Conservation (phyloP, 1,140 invertebrate species). For the Drosophila novamexicana region DNA sequence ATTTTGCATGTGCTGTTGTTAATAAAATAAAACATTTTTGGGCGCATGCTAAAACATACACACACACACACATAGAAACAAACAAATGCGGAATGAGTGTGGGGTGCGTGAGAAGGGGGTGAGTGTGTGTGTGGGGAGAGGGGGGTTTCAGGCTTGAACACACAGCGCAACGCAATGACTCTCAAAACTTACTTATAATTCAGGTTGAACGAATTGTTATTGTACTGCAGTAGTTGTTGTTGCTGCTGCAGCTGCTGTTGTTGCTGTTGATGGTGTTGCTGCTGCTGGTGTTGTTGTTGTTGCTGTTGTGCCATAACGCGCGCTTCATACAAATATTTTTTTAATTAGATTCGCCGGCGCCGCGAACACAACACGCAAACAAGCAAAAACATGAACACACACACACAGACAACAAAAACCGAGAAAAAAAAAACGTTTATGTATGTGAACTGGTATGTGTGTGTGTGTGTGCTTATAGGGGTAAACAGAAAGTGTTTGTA, state of each 20-base stretch:
- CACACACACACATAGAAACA: constrained; percentile 21
- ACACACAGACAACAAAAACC: constrained; percentile 19
- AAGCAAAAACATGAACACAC: constrained; percentile 14
- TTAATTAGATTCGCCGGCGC: constrained; percentile 56
- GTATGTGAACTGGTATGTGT: background rate
- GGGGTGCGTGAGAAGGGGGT: background rate
- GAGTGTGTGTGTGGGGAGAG: background rate
- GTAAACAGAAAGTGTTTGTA: constrained; percentile 25
- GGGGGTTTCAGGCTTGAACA: constrained; percentile 7
- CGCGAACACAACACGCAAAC: constrained; percentile 29
- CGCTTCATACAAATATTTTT: constrained; percentile 62
- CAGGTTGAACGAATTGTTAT: constrained; percentile 77
- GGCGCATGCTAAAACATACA: constrained; percentile 16
- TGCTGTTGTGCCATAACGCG: constrained; percentile 77
- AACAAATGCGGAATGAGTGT: constrained; percentile 18
- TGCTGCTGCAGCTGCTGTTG: constrained; percentile 50
- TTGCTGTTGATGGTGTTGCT: constrained; percentile 55
- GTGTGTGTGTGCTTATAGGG: background rate
- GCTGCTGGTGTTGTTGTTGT: constrained; percentile 55
- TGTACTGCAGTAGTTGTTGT: constrained; percentile 70
- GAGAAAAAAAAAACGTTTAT: constrained; percentile 11
- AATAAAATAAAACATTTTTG: constrained; percentile 21
- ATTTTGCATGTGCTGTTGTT: constrained; percentile 11
- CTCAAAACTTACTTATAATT: constrained; percentile 79
- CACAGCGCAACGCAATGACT: constrained; percentile 41